Evolutionary conservation across 2,888 invertebrate genomes (phyloP), one percentile per base, ranked within the genome.

Genomic region (Apocheima hispidaria): DNA sequence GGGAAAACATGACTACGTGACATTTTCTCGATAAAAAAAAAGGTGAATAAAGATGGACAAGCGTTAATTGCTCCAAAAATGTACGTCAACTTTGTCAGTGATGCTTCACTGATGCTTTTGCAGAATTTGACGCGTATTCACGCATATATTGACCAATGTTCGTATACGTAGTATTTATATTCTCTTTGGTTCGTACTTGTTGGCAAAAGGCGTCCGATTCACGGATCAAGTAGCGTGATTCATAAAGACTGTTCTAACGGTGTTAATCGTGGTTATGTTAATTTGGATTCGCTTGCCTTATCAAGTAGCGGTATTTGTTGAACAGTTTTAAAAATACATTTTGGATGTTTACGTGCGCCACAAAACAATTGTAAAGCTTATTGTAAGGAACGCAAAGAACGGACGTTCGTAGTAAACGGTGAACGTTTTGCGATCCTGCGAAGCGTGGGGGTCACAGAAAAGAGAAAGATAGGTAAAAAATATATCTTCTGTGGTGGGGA

Each of bases 181-280:
- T 16, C 21, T 44, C 36, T 12, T n/a, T n/a, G n/a, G n/a, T n/a
- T n/a, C n/a, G n/a, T n/a, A n/a, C n/a, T n/a, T n/a, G n/a, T 16
- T 26, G 43, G 76, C 60, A 44, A 35, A 59, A 60, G 30, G 59
- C 57, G 52, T 46, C 43, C 30, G 46, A 60, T 49, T 56, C 51
- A 60, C 40, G 43, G 60, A 61, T 61, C 52, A 49, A 56, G 48
- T 51, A 46, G 51, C 56, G 49, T 62, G 61, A 62, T 48, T 62
- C 61, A 62, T 56, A 21, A 36, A 14, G 26, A 51, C 23, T 18
- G 36, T 16, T 49, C 14, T 68, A 68, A 69, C 68, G 68, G 69
- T 50, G 53, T 35, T 51, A 41, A 68, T 59, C 51, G 62, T 68
- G 52, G 57, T 55, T 65, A 67, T 68, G 61, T 55, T 61, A 69